Base-by-base conservation (phyloP, 2,797 vertebrate species). In the Emydoidea blandingii region DNA sequence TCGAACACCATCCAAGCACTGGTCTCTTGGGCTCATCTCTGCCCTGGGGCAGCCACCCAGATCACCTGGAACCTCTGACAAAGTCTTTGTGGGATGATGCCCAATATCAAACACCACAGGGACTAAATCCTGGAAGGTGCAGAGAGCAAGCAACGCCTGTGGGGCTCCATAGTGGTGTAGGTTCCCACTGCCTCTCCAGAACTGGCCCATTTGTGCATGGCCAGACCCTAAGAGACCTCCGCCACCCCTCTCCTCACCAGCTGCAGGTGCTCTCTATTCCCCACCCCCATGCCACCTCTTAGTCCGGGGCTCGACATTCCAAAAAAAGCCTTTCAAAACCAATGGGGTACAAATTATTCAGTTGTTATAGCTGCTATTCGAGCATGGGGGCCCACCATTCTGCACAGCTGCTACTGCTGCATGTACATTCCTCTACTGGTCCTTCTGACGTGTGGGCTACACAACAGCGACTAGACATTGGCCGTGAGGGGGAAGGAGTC, bases 361-460 rank as follows among this genome's bases (percentile, higher is more conserved):
- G 52, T 83, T 54, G 91, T 80, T 57, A 84, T 57, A 83, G 93
- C 90, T 89, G 90, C 83, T 85, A 19, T 5, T 49, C 47, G 12
- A 87, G 93, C 83, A 89, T 21, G 1, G 65, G 47, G 41, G 41
- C 90, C 88, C 81, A 4, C 47, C 1, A 0, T 37, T 57, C 54
- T 41, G 1, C 54, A 62, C 10, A 57, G 96, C 87, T 92, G 94
- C 94, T 44, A 62, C 98, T 84, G 47, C 93, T 94, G 88, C 12
- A 0, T 37, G 85, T 95, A 78, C 90, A 3, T 0, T 1, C 47
- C 82, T 76, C 87, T 10, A 1, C 53, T 0, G 44, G 44, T 5
- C 53, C 2, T 14, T 90, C 82, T 94, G 81, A 85, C 94, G 97
- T 92, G 97, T 50, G 97, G 95, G 96, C 93, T 78, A 94, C 92